A percentile compares a stretch with the other conserved stretches of the same genome.
phyloP scores from a whole-genome alignment of 2,797 vertebrate species.

The Tangara arthus region DNA sequence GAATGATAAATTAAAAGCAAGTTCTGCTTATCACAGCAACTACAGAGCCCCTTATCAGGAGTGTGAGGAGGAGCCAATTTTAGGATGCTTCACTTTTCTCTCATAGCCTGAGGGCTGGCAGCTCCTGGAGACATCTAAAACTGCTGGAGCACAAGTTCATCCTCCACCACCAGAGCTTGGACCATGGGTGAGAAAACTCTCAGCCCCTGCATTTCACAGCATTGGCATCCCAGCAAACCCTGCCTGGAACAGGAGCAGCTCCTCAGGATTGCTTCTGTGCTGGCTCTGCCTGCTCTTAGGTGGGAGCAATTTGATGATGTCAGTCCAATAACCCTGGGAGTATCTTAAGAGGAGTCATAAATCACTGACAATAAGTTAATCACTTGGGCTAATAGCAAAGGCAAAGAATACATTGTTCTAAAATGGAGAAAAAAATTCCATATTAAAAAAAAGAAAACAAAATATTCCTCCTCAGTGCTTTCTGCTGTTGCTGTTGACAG shows the following conservation, averaged over 20 bases:
- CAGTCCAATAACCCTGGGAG: not conserved
- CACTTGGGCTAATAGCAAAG: not conserved
- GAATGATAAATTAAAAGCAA: not conserved
- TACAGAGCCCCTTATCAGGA: not conserved
- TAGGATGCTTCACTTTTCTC: not conserved
- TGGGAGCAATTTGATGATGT: slow-evolving; percentile 5
- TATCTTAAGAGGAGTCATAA: not conserved
- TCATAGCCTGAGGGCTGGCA: not conserved
- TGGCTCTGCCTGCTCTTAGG: not conserved
- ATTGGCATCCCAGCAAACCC: not conserved
- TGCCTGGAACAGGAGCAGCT: not conserved
- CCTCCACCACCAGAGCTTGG: not conserved
- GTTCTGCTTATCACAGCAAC: not conserved
- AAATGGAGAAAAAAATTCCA: not conserved
- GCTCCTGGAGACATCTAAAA: not conserved
- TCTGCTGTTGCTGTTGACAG: not conserved
- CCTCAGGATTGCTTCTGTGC: not conserved
- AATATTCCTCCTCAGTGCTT: not conserved
- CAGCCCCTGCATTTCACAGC: not conserved
- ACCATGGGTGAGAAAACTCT: not conserved
- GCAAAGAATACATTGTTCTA: not conserved
- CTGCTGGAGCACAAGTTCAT: not conserved
- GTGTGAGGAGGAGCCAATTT: not conserved
- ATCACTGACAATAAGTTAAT: not conserved
- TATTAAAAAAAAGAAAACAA: not conserved